These are phyloP conservation scores for Buathra laborator DNA, from an alignment of 2,888 invertebrate genomes.

Conservation along the genomic window DNA sequence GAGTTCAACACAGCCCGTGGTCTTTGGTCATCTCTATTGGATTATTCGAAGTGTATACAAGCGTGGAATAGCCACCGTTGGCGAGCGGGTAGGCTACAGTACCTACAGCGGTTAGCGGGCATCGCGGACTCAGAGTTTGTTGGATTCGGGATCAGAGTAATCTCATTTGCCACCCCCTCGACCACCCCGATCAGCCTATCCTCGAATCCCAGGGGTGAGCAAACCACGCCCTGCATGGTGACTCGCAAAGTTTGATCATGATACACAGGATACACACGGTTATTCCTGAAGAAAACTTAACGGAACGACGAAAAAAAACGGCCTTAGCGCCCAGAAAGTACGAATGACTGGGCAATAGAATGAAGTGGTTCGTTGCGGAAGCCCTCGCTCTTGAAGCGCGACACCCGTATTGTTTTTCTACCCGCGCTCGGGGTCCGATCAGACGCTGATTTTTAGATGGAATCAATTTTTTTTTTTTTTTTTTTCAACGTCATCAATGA, in stretches of 20 bases:
- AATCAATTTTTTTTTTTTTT: neutral
- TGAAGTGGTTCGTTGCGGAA: slow-evolving; percentile 2
- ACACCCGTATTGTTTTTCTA: neutral
- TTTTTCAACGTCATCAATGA: neutral
- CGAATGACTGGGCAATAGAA: neutral
- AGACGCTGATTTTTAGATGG: slow-evolving; percentile 18
- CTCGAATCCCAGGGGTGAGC: slow-evolving; percentile 79
- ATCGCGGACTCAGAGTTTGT: slow-evolving; percentile 82
- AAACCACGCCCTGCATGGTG: slow-evolving; percentile 82
- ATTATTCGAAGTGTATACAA: slow-evolving; percentile 73
- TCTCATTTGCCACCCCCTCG: slow-evolving; percentile 83
- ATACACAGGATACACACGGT: slow-evolving; percentile 12
- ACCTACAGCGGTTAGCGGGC: slow-evolving; percentile 82
- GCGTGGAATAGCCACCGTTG: slow-evolving; percentile 39
- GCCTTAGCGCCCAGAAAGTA: neutral
- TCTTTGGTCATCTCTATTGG: slow-evolving; percentile 82
- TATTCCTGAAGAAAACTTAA: neutral
- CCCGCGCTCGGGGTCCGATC: neutral
- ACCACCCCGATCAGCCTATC: slow-evolving; percentile 82
- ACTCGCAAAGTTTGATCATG: slow-evolving; percentile 39
- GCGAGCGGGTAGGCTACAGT: slow-evolving; percentile 5
- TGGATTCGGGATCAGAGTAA: slow-evolving; percentile 85
- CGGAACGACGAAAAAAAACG: neutral
- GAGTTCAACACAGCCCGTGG: slow-evolving; percentile 64
- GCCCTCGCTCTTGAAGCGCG: slow-evolving; percentile 4